phyloP scores from a whole-genome alignment of 2,888 invertebrate genomes.

The Rosalia funebris region DNA sequence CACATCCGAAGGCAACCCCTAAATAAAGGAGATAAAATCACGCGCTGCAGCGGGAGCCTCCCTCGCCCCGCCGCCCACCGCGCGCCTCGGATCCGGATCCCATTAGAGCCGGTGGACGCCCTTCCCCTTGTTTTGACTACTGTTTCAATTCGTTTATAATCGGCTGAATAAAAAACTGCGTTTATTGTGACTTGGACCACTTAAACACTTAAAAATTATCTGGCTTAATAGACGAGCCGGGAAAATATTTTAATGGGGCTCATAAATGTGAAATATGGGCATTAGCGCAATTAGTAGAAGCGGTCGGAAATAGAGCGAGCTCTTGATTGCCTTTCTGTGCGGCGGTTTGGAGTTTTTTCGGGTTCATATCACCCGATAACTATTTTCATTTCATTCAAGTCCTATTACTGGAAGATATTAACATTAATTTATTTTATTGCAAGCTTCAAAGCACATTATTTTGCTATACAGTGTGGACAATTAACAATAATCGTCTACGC shows the following conservation, averaged over 20 bases:
- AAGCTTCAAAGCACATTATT: too few relatives aligned
- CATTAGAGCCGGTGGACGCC: conserved; percentile 29
- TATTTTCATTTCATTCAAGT: too few relatives aligned
- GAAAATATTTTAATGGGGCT: conserved; percentile 40
- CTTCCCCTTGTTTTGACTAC: conserved; percentile 53
- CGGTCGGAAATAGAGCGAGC: conserved; percentile 34
- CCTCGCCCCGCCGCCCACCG: neutral
- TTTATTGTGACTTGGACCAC: conserved; percentile 38
- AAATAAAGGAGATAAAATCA: conserved; percentile 45
- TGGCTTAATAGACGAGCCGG: conserved; percentile 38
- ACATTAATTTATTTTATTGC: too few relatives aligned
- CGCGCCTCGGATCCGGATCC: too few relatives aligned
- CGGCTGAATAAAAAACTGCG: conserved; percentile 36
- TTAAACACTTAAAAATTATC: conserved; percentile 48
- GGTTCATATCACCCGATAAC: too few relatives aligned
- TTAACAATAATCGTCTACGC: too few relatives aligned
- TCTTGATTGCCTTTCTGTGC: too few relatives aligned
- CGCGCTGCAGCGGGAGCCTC: neutral
- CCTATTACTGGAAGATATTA: too few relatives aligned
- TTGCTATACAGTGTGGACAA: too few relatives aligned
- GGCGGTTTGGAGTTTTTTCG: too few relatives aligned
- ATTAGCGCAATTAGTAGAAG: conserved; percentile 38
- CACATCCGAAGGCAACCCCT: conserved; percentile 55
- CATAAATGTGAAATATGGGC: conserved; percentile 38
- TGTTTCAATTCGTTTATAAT: conserved; percentile 48